Base-by-base conservation (phyloP, 64 coral and sea anemone genomes). In the Stichodactyla helianthus region DNA sequence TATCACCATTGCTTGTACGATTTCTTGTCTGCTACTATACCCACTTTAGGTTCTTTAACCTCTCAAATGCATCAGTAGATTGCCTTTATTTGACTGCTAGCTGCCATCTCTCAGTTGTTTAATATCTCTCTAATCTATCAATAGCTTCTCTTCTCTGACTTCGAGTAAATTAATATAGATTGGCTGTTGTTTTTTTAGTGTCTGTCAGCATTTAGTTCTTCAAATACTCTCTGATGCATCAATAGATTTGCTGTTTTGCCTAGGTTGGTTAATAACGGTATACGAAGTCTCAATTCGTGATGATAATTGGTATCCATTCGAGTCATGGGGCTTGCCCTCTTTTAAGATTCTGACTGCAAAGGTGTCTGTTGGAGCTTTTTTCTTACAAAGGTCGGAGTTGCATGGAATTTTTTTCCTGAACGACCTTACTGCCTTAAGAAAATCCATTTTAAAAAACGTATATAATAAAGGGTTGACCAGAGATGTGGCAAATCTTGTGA, bases 361-460 rank as follows among this genome's bases (percentile, higher is more conserved):
- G 5, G 35, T 54, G n/a, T 81, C 78, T 19, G 78, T 16, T 5
- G 51, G 9, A 9, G 50, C 44, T 6, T 81, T 51, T 51, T 53
- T 19, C 20, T 81, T 81, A 7, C 78, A 81, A 10, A 51, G 15
- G 52, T 81, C 20, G 16, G 78, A 54, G 14, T 81, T 81, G 20
- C 35, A 81, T 11, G 35, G 35, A 5, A 84, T 60, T 88, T 60
- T 60, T 54, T 86, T 82, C 78, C 67, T 81, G 16, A 89, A 82
- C 1, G 89, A 52, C 35, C 54, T 19, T 17, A 95, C 67, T 17
- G 87, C 93, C 28, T 82, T 88, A 17, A 88, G 85, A 25, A 95
- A 95, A 68, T 95, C 93, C 67, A 77, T 87, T 22, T 95, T 95
- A 25, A 92, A 82, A 55, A 95, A 95, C 0, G 93, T 92, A 27